phyloP scores from a whole-genome alignment of 2,888 invertebrate species.

The Gymnocheta viridis region DNA sequence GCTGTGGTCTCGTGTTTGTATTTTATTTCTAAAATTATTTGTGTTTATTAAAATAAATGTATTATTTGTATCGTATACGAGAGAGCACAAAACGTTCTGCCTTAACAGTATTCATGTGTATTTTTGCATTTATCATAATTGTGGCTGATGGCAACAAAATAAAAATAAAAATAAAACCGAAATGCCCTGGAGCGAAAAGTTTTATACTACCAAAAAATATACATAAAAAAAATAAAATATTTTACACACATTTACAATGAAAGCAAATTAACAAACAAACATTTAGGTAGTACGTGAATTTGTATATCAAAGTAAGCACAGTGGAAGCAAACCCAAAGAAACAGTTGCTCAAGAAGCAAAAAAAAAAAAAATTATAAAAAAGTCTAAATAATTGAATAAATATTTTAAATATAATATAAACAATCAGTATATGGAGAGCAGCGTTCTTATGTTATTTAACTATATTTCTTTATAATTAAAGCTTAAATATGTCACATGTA shows the following conservation, averaged over 20 bases:
- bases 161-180: constrained; percentile 6
- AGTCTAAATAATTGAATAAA: too few species aligned
- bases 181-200: constrained; percentile 29
- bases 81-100: neutral
- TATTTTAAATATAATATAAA: too few species aligned
- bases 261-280: constrained; percentile 19
- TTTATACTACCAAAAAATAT: too few species aligned
- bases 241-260: neutral
- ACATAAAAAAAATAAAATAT: neutral
- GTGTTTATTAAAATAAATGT: too few species aligned
- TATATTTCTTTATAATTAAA: too few species aligned
- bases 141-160: constrained; percentile 30
- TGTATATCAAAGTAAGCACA: neutral
- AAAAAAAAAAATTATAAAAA: too few species aligned
- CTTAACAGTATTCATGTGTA: constrained; percentile 34
- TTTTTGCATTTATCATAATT: constrained; percentile 59
- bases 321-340: neutral
- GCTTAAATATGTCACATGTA: too few species aligned
- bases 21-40: too few species aligned
- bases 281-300: neutral
- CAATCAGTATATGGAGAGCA: too few species aligned
- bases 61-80: too few species aligned
- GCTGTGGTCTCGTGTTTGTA: too few species aligned
- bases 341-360: neutral
- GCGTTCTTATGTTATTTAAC: too few species aligned